Conservation (phyloP, 2,113 vertebrate species). For the Ophthalmotilapia sp. region DNA sequence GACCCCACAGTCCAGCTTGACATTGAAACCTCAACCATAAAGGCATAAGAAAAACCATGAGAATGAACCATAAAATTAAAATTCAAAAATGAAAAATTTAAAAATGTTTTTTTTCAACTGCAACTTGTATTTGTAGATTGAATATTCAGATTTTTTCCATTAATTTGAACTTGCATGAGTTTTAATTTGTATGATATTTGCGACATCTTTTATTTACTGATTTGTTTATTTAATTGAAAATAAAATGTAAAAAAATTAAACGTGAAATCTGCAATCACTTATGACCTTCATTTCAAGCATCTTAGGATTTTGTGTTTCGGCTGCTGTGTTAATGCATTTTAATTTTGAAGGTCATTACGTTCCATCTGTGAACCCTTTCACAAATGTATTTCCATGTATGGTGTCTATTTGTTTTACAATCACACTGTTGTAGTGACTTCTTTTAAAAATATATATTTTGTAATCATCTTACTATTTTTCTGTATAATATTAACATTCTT, state of each 20-base stretch:
- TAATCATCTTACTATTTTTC: neutral
- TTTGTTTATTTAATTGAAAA: neutral
- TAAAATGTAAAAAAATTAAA: neutral
- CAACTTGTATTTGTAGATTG: neutral
- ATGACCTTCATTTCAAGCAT: neutral
- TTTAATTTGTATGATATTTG: neutral
- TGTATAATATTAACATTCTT: neutral
- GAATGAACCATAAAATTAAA: neutral
- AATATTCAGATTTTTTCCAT: neutral
- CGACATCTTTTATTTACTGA: neutral
- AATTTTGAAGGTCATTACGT: neutral
- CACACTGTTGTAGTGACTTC: neutral
- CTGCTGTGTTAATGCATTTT: neutral
- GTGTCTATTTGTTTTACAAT: neutral
- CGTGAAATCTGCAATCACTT: neutral
- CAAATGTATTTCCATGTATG: too few relatives aligned
- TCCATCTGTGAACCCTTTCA: neutral
- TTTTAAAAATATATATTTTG: fast-evolving
- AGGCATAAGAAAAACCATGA: neutral
- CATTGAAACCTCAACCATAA: neutral
- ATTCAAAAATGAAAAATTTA: neutral
- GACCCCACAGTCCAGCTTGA: neutral
- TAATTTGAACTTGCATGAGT: neutral
- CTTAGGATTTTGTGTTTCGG: neutral
- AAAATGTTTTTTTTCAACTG: neutral